Base-by-base conservation (phyloP, 2,113 vertebrate species). In the Entomyzon cyanotis region DNA sequence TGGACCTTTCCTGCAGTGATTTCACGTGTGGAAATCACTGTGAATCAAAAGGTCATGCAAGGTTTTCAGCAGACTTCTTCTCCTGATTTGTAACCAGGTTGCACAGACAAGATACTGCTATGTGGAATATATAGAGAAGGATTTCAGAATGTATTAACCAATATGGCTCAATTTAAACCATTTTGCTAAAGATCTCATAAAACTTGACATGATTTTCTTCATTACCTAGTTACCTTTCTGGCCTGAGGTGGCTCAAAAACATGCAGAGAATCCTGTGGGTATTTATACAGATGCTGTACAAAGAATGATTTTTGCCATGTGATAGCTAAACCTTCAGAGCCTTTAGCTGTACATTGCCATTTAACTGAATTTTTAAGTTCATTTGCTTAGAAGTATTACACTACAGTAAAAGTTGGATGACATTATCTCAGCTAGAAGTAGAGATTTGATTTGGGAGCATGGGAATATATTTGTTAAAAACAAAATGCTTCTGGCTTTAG, bases 131-230 rank as follows among this genome's bases (percentile, higher is more conserved):
- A 62, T 42, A 63, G 56, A 63, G 56, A 70, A 95, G 74, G 47
- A 87, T 93, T 95, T 94, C 47, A 79, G 70, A 76, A 84, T 69
- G 46, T 73, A 42, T 90, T 89, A 87, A 96, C 82, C 60, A 94
- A 79, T 50, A 15, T 93, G 84, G 74, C 93, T 90, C 37, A 33
- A 77, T 94, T 94, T 85, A 93, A 96, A 53, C 79, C 33, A 83
- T 95, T 93, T 97, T 96, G 37, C 53, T 94, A 80, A 95, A 87
- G 78, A 35, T 77, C 28, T 69, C 89, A 85, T 95, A 88, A 93
- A 98, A 91, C 52, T 70, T 95, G 65, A 81, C 44, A 22, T 71
- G 10, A 35, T 87, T 85, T 84, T 90, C 39, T 67, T 92, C 2
- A 2, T 84, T 87, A 44, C 8, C 22, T 70, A 30, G 20, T 89